These are phyloP conservation scores for Loxodonta africana DNA, from an alignment of 2,113 vertebrate genomes.

Conservation along the genomic window DNA sequence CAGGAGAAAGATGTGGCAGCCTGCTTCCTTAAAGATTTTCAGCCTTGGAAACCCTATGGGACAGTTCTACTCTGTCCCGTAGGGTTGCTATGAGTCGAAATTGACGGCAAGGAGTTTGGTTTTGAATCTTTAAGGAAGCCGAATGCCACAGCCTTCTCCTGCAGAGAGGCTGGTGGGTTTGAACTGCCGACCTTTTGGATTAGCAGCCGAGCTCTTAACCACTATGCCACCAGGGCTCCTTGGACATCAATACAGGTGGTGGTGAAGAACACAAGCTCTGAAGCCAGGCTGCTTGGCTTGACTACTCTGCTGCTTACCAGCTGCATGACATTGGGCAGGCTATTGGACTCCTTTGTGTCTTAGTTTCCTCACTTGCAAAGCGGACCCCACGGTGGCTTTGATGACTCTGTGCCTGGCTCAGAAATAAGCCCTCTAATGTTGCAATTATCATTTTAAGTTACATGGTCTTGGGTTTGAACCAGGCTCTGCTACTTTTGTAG, in stretches of 20 bases:
- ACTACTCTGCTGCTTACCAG: not conserved
- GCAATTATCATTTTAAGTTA: conserved; percentile 1
- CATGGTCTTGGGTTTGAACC: not conserved
- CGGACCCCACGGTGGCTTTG: not conserved
- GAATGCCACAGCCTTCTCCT: not conserved
- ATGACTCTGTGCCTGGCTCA: not conserved
- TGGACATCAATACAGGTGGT: not conserved
- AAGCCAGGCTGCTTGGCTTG: not conserved
- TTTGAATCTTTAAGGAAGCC: not conserved
- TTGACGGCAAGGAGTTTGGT: too few relatives aligned
- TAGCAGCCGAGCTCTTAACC: not conserved
- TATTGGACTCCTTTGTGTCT: not conserved
- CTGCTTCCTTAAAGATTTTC: too few relatives aligned
- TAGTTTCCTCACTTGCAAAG: not conserved
- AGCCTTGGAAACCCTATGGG: too few relatives aligned
- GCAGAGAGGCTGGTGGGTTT: not conserved
- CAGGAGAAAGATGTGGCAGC: too few relatives aligned
- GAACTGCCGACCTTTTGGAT: not conserved
- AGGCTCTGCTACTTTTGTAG: not conserved
- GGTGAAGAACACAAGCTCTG: not conserved
- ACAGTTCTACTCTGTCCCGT: too few relatives aligned
- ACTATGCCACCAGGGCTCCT: not conserved
- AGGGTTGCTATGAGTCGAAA: too few relatives aligned
- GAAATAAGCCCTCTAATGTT: not conserved
- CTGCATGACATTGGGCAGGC: not conserved